These are phyloP conservation scores for Tylochromis polylepis DNA, from an alignment of 2,113 vertebrate species.

Conservation along the genomic window DNA sequence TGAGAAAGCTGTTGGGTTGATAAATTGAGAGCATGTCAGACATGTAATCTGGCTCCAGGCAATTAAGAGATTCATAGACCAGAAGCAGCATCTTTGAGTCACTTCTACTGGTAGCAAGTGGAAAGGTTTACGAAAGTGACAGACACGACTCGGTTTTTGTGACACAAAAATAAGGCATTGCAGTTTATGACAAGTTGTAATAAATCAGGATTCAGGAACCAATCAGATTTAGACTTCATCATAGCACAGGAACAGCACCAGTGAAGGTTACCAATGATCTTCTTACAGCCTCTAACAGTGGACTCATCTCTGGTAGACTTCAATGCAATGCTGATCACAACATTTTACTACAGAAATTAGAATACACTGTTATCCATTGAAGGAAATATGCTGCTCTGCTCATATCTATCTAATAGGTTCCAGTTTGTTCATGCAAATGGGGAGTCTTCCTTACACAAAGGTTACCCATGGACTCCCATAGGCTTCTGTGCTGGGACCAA, in stretches of 20 bases:
- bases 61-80: constrained; percentile 8
- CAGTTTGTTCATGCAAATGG: no score
- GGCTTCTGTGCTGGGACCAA: no score
- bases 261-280: not conserved
- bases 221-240: not conserved
- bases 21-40: constrained; percentile 33
- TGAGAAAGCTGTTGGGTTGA: constrained; percentile 32
- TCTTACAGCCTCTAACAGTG: not conserved
- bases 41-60: constrained; percentile 2
- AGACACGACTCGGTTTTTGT: not conserved
- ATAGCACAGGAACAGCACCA: not conserved
- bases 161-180: not conserved
- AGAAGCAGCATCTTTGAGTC: not conserved
- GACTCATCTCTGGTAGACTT: not conserved
- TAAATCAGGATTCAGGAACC: not conserved
- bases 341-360: not conserved
- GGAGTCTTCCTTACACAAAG: no score
- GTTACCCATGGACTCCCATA: no score
- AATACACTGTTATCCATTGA: not conserved
- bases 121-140: not conserved
- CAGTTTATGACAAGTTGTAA: not conserved
- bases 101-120: not conserved
- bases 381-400: no score
- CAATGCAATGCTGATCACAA: not conserved
- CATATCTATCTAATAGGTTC: no score